These are phyloP conservation scores for Menidia beryllina DNA, from an alignment of 2,113 vertebrate species.

Conservation along the genomic window DNA sequence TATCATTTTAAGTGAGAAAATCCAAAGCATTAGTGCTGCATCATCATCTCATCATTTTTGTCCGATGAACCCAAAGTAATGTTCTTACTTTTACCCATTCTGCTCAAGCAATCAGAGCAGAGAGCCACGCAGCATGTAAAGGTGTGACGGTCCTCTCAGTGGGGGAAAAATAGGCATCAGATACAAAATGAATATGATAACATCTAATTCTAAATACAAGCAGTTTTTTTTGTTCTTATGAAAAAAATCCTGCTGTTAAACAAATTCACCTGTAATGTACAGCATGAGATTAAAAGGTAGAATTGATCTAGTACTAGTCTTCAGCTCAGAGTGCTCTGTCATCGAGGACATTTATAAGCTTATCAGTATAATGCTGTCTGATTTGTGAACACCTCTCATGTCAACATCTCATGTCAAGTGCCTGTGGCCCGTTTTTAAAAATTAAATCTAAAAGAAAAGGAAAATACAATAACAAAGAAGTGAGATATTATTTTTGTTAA, in stretches of 20 bases:
- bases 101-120: slow-evolving; percentile 37
- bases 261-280: slow-evolving; percentile 7
- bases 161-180: slow-evolving; percentile 3
- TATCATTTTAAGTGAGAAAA: slow-evolving; percentile 42
- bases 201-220: slow-evolving; percentile 10
- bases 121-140: slow-evolving; percentile 1
- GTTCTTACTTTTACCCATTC: slow-evolving; percentile 34
- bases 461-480: no score
- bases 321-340: neutral
- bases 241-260: neutral
- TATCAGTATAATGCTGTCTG: slow-evolving; percentile 10
- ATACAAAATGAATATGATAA: neutral
- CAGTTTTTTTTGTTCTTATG: neutral
- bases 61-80: slow-evolving; percentile 57
- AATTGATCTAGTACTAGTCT: slow-evolving; percentile 26
- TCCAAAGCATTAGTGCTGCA: slow-evolving; percentile 37
- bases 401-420: neutral
- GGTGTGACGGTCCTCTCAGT: neutral
- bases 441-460: no score
- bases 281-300: slow-evolving; percentile 39
- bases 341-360: slow-evolving; percentile 22
- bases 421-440: no score
- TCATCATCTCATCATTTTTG: slow-evolving; percentile 54
- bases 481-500: no score
- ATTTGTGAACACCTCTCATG: slow-evolving; percentile 2